Evolutionary conservation across 2,797 vertebrate species (phyloP).

Genomic region (Leucoraja ocellata): DNA sequence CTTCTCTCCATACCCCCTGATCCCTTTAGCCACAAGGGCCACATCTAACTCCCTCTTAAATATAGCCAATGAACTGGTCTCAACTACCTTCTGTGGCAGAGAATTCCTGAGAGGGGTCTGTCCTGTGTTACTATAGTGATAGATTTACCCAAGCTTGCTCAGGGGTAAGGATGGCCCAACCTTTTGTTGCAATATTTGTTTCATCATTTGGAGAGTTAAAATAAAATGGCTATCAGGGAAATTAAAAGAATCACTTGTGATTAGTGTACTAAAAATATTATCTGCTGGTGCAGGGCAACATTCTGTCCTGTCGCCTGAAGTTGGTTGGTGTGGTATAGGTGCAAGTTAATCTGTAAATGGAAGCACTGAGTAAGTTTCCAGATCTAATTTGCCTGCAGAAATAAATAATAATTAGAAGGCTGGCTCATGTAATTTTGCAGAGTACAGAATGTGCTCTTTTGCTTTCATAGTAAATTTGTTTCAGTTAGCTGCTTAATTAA

Average conservation of each 20-base stretch:
- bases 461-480: conserved; percentile 35
- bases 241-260: conserved; percentile 1
- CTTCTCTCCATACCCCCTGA: too few relatives aligned
- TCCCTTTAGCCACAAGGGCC: too few relatives aligned
- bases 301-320: not conserved
- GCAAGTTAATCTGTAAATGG: not conserved
- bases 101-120: not conserved
- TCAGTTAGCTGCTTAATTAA: conserved; percentile 36
- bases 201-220: conserved; percentile 12
- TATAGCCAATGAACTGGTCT: too few relatives aligned
- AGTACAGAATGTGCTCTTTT: conserved; percentile 24
- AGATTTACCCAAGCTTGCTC: conserved; percentile 16
- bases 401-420: conserved; percentile 36
- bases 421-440: conserved; percentile 33
- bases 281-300: not conserved
- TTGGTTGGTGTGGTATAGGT: not conserved
- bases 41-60: too few relatives aligned
- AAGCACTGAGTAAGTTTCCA: conserved; percentile 27
- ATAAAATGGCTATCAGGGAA: conserved; percentile 6
- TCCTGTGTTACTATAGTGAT: not conserved
- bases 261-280: conserved; percentile 16
- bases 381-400: conserved; percentile 35
- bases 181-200: conserved; percentile 26
- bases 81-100: too few relatives aligned
- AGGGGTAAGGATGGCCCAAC: not conserved